Evolutionary conservation across 2,888 invertebrate species (phyloP).

Genomic region (Mythimna impura): DNA sequence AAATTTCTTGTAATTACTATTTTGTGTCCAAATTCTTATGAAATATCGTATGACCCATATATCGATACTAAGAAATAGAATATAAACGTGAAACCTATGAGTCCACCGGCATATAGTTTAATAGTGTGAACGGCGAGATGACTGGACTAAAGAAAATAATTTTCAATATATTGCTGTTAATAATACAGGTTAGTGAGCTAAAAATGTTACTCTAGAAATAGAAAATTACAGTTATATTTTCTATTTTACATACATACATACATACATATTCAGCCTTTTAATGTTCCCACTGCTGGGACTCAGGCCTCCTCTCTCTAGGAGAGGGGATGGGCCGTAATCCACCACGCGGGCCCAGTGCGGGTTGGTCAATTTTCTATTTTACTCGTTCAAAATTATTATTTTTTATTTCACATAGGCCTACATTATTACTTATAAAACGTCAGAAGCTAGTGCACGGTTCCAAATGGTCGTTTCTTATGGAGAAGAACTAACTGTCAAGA

Average conservation of each 20-base stretch:
- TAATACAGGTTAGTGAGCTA: constrained; percentile 50
- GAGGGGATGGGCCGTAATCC: no score
- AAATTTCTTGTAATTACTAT: constrained; percentile 11
- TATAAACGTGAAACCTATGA: constrained; percentile 49
- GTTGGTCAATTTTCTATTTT: not conserved
- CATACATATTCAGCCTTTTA: no score
- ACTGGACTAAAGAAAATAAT: constrained; percentile 23
- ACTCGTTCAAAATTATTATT: not conserved
- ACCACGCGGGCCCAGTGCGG: no score
- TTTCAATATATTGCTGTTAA: constrained; percentile 25
- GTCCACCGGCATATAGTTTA: constrained; percentile 24
- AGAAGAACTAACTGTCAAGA: no score
- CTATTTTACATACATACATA: no score
- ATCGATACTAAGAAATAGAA: constrained; percentile 17
- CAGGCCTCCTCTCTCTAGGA: no score
- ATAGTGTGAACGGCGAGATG: constrained; percentile 44
- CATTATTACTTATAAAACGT: no score
- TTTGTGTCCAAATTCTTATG: constrained; percentile 43
- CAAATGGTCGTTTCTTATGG: no score
- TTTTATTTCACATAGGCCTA: no score
- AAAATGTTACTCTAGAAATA: not conserved
- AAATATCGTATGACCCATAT: constrained; percentile 42
- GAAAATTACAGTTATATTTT: not conserved
- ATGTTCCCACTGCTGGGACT: no score
- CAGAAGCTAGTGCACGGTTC: no score